phyloP scores from a whole-genome alignment of 2,888 invertebrate genomes.

The Syrista parreyssii region DNA sequence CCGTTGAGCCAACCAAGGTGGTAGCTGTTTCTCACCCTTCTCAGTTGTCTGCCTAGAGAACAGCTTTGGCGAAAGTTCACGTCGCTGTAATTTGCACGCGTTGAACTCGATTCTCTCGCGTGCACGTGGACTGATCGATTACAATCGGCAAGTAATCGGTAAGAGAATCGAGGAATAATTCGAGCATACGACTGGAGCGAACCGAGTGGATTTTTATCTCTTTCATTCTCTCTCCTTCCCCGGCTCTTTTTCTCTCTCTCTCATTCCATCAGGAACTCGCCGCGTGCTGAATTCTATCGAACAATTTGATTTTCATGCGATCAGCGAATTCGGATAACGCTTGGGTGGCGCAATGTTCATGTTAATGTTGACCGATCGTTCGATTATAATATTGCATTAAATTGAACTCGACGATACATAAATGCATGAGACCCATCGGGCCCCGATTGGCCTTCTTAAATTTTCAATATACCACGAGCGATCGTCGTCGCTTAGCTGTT shows the following conservation, averaged over 20 bases:
- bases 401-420: neutral
- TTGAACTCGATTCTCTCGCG: neutral
- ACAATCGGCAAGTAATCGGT: neutral
- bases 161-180: neutral
- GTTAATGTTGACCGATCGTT: neutral
- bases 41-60: neutral
- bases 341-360: neutral
- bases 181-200: conserved; percentile 27
- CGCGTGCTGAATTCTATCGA: neutral
- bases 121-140: neutral
- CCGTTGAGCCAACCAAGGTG: no score
- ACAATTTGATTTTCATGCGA: neutral
- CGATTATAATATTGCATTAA: neutral
- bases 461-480: neutral
- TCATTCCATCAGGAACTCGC: neutral
- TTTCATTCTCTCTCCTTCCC: neutral
- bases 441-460: neutral
- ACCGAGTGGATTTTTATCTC: conserved; percentile 16
- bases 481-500: neutral
- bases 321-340: neutral
- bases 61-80: neutral
- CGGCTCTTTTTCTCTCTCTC: conserved; percentile 9
- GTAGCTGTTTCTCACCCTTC: no score
- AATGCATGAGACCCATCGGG: neutral
- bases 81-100: neutral